Percentiles rank a stretch among this genome's conserved stretches.
phyloP scores from a whole-genome alignment of 2,113 vertebrate genomes.

The Callipepla squamata region DNA sequence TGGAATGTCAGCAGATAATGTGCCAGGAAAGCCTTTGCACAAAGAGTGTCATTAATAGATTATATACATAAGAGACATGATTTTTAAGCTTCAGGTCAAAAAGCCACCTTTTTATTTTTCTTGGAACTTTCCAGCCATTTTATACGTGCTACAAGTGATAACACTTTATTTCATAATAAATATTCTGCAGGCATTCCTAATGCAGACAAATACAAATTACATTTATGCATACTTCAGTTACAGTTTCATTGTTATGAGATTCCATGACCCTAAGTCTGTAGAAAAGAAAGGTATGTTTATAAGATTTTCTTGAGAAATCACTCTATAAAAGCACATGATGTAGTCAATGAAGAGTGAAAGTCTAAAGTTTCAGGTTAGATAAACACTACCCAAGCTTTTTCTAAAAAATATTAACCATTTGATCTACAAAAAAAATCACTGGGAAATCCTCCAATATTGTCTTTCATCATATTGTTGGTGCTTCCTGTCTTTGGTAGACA shows the following conservation, averaged over 20 bases:
- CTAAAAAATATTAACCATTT: not conserved
- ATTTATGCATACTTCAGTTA: not conserved
- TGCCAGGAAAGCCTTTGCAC: constrained; percentile 43
- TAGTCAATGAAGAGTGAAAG: not conserved
- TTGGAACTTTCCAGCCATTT: constrained; percentile 26
- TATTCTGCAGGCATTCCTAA: constrained; percentile 11
- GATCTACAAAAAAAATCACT: not conserved
- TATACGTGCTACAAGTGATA: constrained; percentile 18
- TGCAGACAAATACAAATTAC: not conserved
- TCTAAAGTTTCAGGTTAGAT: not conserved
- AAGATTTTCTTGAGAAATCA: not conserved
- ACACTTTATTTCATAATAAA: constrained; percentile 25
- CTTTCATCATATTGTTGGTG: not conserved
- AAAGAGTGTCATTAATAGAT: constrained; percentile 53
- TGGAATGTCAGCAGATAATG: constrained; percentile 24
- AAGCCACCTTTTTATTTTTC: constrained; percentile 13
- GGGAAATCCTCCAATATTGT: not conserved
- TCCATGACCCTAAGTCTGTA: not conserved
- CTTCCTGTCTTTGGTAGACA: not conserved
- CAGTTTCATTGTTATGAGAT: not conserved
- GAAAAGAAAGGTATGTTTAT: not conserved
- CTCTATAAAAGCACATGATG: not conserved
- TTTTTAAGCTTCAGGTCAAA: constrained; percentile 59
- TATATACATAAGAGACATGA: constrained; percentile 36
- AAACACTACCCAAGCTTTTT: not conserved